Evolutionary conservation across 2,797 vertebrate species (phyloP), one percentile per base, ranked within the genome.

Genomic region (Coregonus suidteri): DNA sequence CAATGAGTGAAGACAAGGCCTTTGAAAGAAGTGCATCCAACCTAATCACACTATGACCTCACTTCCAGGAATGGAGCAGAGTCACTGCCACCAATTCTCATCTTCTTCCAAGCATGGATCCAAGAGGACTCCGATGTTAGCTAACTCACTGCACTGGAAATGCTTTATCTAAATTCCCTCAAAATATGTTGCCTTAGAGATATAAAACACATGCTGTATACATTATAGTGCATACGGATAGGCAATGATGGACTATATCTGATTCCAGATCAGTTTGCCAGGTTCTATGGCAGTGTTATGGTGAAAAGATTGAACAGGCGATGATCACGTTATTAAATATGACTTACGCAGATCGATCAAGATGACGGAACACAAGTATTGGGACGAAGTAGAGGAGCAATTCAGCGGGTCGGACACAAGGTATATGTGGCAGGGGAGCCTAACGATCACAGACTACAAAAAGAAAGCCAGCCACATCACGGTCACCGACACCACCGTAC

Each of bases 31-130:
- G 78, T 1, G 11, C 62, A 0, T 90, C 88, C 87, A 90, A 86
- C 86, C 92, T 90, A 88, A 91, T 89, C 88, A 84, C 82, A 88
- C 88, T 82, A 71, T 92, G 87, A 92, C 88, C 89, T 92, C 89
- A 91, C 84, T 89, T 88, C 77, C 87, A 77, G 79, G 88, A 90
- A 87, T 86, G 15, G 15, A 81, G 81, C 75, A n/a, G 67, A 75
- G 75, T 85, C 81, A 54, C 82, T 81, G 79, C 34, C 74, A 85
- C 79, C 71, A 75, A 88, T 90, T 83, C 78, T 93, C 87, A 81
- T 83, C 80, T 86, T 88, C 84, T 86, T 84, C 82, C 81, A 74
- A 56, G 78, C 80, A 62, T 83, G 82, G 53, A 35, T 89, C 83
- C 85, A 83, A 75, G 59, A 84, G 41, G 9, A 47, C 41, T 47